Conservation (phyloP, 2,797 vertebrate genomes). For the Poeciliopsis presidionis region DNA sequence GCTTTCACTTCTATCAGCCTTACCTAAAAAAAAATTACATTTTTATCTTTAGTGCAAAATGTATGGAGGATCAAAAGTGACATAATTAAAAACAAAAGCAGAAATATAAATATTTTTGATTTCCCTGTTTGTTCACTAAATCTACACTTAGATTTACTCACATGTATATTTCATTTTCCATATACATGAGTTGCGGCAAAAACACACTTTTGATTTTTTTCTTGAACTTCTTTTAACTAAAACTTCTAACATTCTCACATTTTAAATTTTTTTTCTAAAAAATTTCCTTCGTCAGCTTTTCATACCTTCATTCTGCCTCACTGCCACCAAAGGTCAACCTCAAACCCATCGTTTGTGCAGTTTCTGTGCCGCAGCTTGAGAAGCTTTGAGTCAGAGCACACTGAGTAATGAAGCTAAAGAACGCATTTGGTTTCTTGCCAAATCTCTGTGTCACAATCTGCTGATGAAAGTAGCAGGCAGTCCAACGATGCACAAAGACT, state of each 20-base stretch:
- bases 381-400: background rate
- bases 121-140: too few relatives aligned
- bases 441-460: conserved; percentile 15
- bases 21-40: background rate
- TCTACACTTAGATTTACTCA: too few relatives aligned
- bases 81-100: too few relatives aligned
- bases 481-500: conserved; percentile 24
- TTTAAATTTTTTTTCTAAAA: too few relatives aligned
- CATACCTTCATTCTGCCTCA: background rate
- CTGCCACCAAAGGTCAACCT: background rate
- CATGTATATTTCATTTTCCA: too few relatives aligned
- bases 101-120: too few relatives aligned
- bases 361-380: background rate
- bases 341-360: background rate
- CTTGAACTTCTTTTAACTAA: too few relatives aligned
- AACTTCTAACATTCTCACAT: too few relatives aligned
- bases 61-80: too few relatives aligned
- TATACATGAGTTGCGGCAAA: too few relatives aligned
- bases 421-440: conserved; percentile 16
- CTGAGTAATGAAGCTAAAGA: background rate
- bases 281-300: background rate
- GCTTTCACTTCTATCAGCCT: background rate
- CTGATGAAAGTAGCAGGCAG: conserved; percentile 41
- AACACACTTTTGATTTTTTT: too few relatives aligned
- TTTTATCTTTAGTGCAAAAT: background rate